Base-by-base conservation (phyloP, 2,797 vertebrate species). In the Microcaecilia unicolor region DNA sequence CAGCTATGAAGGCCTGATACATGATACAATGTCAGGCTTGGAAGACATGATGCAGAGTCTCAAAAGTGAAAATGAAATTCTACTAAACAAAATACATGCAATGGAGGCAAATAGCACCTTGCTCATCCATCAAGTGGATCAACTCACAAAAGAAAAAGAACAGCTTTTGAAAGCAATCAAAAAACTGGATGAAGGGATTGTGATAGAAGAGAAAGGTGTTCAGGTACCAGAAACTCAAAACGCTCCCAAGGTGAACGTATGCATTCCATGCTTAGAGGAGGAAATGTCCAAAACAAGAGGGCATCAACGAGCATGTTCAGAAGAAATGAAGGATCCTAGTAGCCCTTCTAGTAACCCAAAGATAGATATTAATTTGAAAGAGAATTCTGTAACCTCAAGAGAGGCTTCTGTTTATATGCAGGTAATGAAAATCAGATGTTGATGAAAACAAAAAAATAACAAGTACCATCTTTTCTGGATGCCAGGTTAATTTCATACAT, bases 61-160 rank as follows among this genome's bases (percentile, higher is more conserved):
- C 3, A 29, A 22, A 15, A 34, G 38, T 22, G 51, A 62, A 58
- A 62, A 51, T 0, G n/a, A 21, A 3, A 33, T 2, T 28, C 58
- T 66, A 2, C 26, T 36, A 0, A 0, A 0, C 22, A 30, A 10
- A 14, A 16, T 48, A 28, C 26, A 16, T 1, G 7, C 8, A 43
- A 28, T 54, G 15, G 48, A 71, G 41, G 9, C 4, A 25, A 35
- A 47, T 5, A 38, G 15, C 2, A 2, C 6, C 0, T 15, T 19
- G 18, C 14, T 1, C 13, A 22, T 13, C 10, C 2, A 6, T 0
- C 14, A 5, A 1, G 4, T 0, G 9, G 17, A 18, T 3, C 3
- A 0, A 2, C 1, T 1, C 9, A 4, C 11, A 17, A 12, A 5
- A 4, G 18, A 25, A 1, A 8, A 11, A 4, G 9, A 7, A 25